Evolutionary conservation across 2,113 vertebrate genomes (phyloP).

Genomic region (cattle (Bos taurus)): ARS-UCD2.0 NC_037337.1:89764001-89764500

Average conservation of each 20-base stretch:
- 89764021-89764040: background rate
- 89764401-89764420: slow-evolving; percentile 77
- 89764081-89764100: background rate
- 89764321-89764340: slow-evolving; percentile 74
- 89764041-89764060: background rate
- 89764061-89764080: background rate
- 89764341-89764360: slow-evolving; percentile 54
- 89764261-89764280: background rate
- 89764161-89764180: background rate
- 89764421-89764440: slow-evolving; percentile 70
- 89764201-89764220: slow-evolving; percentile 37
- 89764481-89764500: background rate
- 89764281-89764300: background rate
- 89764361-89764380: slow-evolving; percentile 64
- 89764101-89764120: background rate
- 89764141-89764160: slow-evolving; percentile 34
- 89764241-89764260: background rate
- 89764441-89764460: slow-evolving; percentile 66
- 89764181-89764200: background rate
- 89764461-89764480: slow-evolving; percentile 60
- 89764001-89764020: background rate
- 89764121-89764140: slow-evolving; percentile 46
- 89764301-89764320: slow-evolving; percentile 34
- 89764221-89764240: background rate
- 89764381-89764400: slow-evolving; percentile 75